Percentiles rank a stretch among this genome's conserved stretches.
Evolutionary conservation across 2,113 vertebrate genomes (phyloP).

Genomic region (Poeciliopsis prolifica): DNA sequence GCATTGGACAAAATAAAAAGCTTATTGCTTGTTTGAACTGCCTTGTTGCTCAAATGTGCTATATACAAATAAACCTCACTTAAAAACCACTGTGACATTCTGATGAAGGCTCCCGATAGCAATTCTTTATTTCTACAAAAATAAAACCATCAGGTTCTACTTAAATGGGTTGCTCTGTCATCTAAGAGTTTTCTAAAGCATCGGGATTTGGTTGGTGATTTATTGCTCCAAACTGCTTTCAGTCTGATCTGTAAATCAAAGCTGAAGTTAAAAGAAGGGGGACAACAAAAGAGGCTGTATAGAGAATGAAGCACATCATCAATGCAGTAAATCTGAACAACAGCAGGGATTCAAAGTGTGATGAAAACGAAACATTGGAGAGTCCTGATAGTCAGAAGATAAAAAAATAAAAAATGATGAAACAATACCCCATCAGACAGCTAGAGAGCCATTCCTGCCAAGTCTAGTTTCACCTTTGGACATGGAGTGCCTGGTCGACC

Average conservation of each 20-base stretch:
- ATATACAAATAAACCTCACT: too few relatives aligned
- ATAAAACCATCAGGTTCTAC: background rate
- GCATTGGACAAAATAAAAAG: too few relatives aligned
- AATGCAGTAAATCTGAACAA: background rate
- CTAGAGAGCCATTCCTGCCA: slow-evolving; percentile 27
- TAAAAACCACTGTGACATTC: background rate
- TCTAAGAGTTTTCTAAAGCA: background rate
- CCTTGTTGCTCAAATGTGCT: too few relatives aligned
- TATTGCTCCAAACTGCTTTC: background rate
- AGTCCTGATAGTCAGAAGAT: background rate
- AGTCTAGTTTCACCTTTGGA: slow-evolving; percentile 16
- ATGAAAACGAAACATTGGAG: slow-evolving; percentile 6
- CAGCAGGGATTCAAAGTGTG: slow-evolving; percentile 11
- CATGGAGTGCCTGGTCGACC: slow-evolving; percentile 46
- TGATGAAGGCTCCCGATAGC: background rate
- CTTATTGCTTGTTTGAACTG: too few relatives aligned
- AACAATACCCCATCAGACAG: slow-evolving; percentile 35
- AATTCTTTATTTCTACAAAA: background rate
- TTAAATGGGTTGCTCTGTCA: background rate
- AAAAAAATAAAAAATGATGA: slow-evolving; percentile 9
- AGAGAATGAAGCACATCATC: slow-evolving; percentile 11
- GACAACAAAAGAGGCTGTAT: background rate
- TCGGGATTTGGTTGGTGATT: background rate
- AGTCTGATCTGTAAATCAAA: background rate
- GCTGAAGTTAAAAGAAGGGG: background rate